phyloP scores from a whole-genome alignment of 1,140 invertebrate species.

The Drosophila obscura region DNA sequence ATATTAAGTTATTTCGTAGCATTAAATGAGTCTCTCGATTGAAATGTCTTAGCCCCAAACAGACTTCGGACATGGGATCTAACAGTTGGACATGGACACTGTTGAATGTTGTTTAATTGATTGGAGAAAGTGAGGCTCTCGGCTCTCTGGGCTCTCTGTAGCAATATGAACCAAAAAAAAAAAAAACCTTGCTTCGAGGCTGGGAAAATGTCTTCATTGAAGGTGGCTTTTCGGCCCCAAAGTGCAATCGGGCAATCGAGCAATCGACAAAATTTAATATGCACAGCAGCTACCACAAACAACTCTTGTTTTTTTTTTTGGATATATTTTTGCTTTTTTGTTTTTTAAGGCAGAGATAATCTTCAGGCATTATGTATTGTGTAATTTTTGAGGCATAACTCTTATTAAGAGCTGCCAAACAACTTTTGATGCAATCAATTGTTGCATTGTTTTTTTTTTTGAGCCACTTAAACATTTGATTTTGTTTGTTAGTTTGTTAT shows the following conservation, averaged over 20 bases:
- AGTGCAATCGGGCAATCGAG: conserved; percentile 27
- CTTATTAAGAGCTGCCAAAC: too few species aligned
- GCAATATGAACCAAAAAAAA: too few species aligned
- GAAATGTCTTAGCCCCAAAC: conserved; percentile 48
- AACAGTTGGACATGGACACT: conserved; percentile 38
- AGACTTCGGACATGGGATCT: conserved; percentile 23
- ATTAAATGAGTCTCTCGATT: conserved; percentile 69
- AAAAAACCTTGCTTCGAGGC: conserved; percentile 6
- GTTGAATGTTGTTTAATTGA: conserved; percentile 74
- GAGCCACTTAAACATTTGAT: too few species aligned
- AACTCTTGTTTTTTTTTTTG: background rate
- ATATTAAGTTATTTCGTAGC: conserved; percentile 79
- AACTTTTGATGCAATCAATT: too few species aligned
- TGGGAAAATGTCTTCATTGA: conserved; percentile 73
- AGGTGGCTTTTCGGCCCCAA: conserved; percentile 13
- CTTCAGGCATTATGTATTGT: too few species aligned
- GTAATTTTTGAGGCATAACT: too few species aligned
- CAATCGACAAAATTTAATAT: conserved; percentile 23
- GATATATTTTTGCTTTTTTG: background rate
- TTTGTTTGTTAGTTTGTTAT: too few species aligned
- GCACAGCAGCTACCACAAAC: background rate
- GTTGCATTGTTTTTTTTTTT: too few species aligned
- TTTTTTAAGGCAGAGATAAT: background rate
- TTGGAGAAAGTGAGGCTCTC: conserved; percentile 72
- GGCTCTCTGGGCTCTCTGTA: background rate